Conservation (phyloP, 2,888 invertebrate species). For the Drosophila fungiperda region DNA sequence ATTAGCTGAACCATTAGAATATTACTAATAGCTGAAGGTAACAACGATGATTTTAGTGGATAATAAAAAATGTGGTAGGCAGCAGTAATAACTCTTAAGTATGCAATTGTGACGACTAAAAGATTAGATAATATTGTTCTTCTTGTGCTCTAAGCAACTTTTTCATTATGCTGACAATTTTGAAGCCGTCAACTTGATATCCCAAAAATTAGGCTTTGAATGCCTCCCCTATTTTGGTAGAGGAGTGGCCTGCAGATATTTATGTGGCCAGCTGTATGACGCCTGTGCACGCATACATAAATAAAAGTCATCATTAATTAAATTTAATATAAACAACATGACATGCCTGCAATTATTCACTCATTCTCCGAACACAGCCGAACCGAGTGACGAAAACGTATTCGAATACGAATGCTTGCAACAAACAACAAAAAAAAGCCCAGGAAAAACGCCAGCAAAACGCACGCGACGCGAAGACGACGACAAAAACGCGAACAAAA, state of each 20-base stretch:
- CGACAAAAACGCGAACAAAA: conserved; percentile 46
- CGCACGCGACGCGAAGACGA: conserved; percentile 57
- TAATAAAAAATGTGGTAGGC: neutral
- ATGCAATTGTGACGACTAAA: neutral
- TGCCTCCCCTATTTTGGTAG: conserved; percentile 3
- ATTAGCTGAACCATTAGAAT: neutral
- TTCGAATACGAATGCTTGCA: conserved; percentile 20
- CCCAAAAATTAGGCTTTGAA: neutral
- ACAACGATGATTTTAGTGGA: neutral
- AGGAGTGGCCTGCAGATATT: conserved; percentile 61
- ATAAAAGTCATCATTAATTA: conserved; percentile 79
- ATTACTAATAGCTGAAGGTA: neutral
- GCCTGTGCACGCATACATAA: conserved; percentile 69
- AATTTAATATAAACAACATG: conserved; percentile 77
- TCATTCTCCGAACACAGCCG: conserved; percentile 48
- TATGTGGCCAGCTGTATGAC: conserved; percentile 63
- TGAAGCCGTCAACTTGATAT: neutral
- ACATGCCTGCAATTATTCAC: conserved; percentile 76
- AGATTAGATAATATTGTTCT: neutral
- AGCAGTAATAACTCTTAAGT: neutral
- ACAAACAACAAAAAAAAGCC: conserved; percentile 15
- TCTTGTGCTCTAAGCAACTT: neutral
- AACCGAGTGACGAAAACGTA: conserved; percentile 33
- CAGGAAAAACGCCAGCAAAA: conserved; percentile 48
- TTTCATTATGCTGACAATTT: neutral